phyloP scores from a whole-genome alignment of 2,888 invertebrate genomes.

The Chrysodeixis includens region DNA sequence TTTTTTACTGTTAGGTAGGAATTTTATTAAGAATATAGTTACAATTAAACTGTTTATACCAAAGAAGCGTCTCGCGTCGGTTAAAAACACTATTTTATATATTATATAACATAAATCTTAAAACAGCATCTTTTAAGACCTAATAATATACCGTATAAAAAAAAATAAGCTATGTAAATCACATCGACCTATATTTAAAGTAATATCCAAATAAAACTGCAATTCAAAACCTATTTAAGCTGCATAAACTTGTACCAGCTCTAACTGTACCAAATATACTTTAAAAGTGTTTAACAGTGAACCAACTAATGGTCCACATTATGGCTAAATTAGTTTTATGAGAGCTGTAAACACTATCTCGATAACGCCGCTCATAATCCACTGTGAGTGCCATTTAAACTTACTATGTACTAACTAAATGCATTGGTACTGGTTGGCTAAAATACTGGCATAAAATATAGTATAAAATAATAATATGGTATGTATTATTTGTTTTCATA shows the following conservation, averaged over 20 bases:
- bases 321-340: conserved; percentile 70
- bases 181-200: too few species aligned
- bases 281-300: conserved; percentile 57
- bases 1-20: background rate
- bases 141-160: too few species aligned
- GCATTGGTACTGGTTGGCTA: conserved; percentile 28
- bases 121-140: too few species aligned
- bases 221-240: background rate
- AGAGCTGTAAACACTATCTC: conserved; percentile 67
- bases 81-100: background rate
- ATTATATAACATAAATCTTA: too few species aligned
- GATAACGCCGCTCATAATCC: conserved; percentile 61
- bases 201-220: background rate
- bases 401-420: conserved; percentile 56
- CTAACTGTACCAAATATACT: conserved; percentile 21
- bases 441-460: conserved; percentile 10
- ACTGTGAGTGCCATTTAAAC: conserved; percentile 59
- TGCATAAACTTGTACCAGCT: conserved; percentile 7
- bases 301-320: conserved; percentile 62
- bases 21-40: background rate
- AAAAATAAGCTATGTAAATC: too few species aligned
- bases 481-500: background rate
- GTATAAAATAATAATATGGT: background rate
- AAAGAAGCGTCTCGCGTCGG: background rate
- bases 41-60: too few species aligned